Evolutionary conservation across 2,797 vertebrate genomes (phyloP), one percentile per base, ranked within the genome.

Genomic region (Odontamblyopus rebecca): DNA sequence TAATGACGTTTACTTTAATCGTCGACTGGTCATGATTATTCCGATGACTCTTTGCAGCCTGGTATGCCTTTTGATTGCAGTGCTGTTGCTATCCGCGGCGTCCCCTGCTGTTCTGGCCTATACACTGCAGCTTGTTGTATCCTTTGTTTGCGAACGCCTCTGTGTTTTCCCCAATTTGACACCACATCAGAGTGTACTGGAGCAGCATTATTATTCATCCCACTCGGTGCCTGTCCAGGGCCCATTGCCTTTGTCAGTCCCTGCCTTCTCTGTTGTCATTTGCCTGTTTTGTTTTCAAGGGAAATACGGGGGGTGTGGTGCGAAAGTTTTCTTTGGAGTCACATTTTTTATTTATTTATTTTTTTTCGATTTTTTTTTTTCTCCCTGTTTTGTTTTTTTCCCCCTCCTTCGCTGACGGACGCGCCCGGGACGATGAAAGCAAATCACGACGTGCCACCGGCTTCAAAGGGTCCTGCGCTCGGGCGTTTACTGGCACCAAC

Each of bases 361-460:
- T 54, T 26, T 57, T 57, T 57, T n/a, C 5, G 8, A 1, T 62
- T 83, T 82, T 84, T 85, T 76, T 57, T 18, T 51, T n/a, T n/a
- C n/a, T 50, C 29, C 11, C 1, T 51, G 19, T 23, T 23, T 23
- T 23, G 23, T 54, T 23, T 54, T 23, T 57, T 57, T 13, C 8
- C 35, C 35, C 7, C 35, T n/a, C 84, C 68, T 64, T 72, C 38
- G 60, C 66, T 87, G 90, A 91, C 79, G 88, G 90, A 83, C 89
- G 80, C 82, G 84, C 73, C 71, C 68, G 78, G 79, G 79, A 76
- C 65, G 83, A 89, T 90, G 83, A 93, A 93, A 91, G 89, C 66
- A 72, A 86, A 88, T 86, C 80, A 70, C 82, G 76, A 79, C 72
- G 77, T 85, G 81, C 81, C 80, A 73, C 82, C 2, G 63, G 85